phyloP scores from a whole-genome alignment of 2,797 vertebrate genomes.

The Champsocephalus esox region DNA sequence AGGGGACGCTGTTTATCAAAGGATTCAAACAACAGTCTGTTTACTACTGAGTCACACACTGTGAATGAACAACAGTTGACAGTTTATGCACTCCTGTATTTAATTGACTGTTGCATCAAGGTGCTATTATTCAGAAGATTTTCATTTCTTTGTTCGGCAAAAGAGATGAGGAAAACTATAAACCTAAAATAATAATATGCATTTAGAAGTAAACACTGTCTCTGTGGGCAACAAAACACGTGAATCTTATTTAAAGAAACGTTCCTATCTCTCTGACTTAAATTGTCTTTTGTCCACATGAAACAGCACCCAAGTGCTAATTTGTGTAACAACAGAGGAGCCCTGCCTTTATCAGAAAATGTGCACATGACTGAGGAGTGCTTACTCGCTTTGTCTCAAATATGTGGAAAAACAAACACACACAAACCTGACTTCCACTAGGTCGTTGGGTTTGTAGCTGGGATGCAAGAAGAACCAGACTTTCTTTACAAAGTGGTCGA shows the following conservation, averaged over 20 bases:
- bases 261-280: constrained; percentile 18
- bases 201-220: constrained; percentile 37
- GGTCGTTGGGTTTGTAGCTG: constrained; percentile 98
- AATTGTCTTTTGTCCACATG: constrained; percentile 33
- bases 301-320: constrained; percentile 11
- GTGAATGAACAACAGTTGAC: background rate
- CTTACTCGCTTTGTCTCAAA: constrained; percentile 1
- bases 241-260: constrained; percentile 21
- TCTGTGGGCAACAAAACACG: constrained; percentile 27
- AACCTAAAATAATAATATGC: constrained; percentile 19
- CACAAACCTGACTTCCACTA: constrained; percentile 97
- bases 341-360: constrained; percentile 38
- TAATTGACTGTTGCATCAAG: background rate
- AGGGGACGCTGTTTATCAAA: constrained; percentile 51
- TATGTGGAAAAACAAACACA: constrained; percentile 15
- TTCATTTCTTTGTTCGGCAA: constrained; percentile 22
- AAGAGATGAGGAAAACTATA: constrained; percentile 28
- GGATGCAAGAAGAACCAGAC: constrained; percentile 99
- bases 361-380: background rate
- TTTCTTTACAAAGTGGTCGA: constrained; percentile 99
- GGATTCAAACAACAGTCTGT: background rate
- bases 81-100: constrained; percentile 1
- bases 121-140: constrained; percentile 17
- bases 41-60: constrained; percentile 15
- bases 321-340: constrained; percentile 19